Evolutionary conservation across 2,888 invertebrate genomes (phyloP).

Genomic region (Patella pellucida): DNA sequence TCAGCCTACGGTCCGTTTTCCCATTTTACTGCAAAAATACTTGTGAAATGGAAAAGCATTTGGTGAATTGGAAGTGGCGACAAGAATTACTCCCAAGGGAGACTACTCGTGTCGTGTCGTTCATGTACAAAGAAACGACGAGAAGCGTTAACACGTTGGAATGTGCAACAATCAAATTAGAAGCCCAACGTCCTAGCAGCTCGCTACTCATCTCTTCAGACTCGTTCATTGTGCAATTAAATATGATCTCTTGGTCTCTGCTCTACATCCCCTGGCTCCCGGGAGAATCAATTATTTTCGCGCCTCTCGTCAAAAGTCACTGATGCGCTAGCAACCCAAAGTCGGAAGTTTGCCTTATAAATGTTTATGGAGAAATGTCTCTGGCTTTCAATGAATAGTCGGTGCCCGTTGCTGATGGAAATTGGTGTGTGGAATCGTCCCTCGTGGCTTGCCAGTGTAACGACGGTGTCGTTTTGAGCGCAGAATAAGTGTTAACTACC

Average conservation of each 20-base stretch:
- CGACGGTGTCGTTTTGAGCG: too few species aligned
- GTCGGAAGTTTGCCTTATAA: background rate
- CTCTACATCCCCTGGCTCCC: background rate
- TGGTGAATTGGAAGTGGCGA: background rate
- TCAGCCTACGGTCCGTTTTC: too few species aligned
- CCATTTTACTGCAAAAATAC: too few species aligned
- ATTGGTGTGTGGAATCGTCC: background rate
- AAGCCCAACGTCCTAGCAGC: background rate
- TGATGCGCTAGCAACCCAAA: background rate
- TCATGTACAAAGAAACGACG: conserved; percentile 4
- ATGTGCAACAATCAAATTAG: conserved; percentile 8
- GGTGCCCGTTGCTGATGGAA: background rate
- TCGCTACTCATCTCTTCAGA: background rate
- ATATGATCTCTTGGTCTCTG: background rate
- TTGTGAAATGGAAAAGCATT: too few species aligned
- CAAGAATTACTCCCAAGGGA: background rate
- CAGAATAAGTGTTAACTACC: too few species aligned
- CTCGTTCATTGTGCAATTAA: background rate
- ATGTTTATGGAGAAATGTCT: background rate
- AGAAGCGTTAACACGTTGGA: conserved; percentile 9
- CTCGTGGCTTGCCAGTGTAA: too few species aligned
- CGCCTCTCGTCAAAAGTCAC: conserved; percentile 3
- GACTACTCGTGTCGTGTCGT: background rate
- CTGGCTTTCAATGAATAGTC: background rate
- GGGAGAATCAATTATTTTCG: conserved; percentile 5